These are phyloP conservation scores for Urophycis tenuis DNA, from an alignment of 2,797 vertebrate genomes.

Conservation along the genomic window DNA sequence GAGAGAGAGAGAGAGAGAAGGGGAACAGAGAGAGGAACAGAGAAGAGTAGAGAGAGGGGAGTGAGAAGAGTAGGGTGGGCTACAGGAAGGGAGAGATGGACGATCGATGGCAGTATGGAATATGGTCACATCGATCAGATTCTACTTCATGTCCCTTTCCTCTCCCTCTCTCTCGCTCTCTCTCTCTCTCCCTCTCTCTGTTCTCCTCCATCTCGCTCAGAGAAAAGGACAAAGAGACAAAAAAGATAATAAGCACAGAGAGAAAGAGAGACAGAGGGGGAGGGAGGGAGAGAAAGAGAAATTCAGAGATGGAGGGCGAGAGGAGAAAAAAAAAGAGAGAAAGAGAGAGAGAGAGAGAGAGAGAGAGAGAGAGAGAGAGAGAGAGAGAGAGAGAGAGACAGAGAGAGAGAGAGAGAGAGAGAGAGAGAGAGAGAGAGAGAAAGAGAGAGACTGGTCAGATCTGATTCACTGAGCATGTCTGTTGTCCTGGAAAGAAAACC, in stretches of 20 bases:
- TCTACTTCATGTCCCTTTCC: conserved; percentile 1
- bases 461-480: conserved; percentile 70
- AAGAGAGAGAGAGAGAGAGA: conserved; percentile 11
- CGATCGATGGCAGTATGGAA: not conserved
- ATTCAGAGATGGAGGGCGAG: conserved; percentile 10
- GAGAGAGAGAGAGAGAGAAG: not conserved
- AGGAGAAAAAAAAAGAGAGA: conserved; percentile 11
- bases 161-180: not conserved
- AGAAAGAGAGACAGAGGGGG: conserved; percentile 4
- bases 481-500: conserved; percentile 76
- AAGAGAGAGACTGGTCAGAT: conserved; percentile 66
- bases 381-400: conserved; percentile 33
- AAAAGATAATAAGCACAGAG: not conserved
- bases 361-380: too few species aligned
- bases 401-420: conserved; percentile 56
- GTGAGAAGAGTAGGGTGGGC: not conserved
- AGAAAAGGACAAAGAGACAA: conserved; percentile 4
- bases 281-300: conserved; percentile 30
- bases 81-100: not conserved
- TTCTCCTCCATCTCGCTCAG: conserved; percentile 25
- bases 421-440: conserved; percentile 55
- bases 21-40: not conserved
- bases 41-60: not conserved
- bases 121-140: conserved; percentile 1
- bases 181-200: conserved; percentile 6